Evolutionary conservation across 2,888 invertebrate genomes (phyloP), one percentile per base, ranked within the genome.

Genomic region (Pachymerium ferrugineum): DNA sequence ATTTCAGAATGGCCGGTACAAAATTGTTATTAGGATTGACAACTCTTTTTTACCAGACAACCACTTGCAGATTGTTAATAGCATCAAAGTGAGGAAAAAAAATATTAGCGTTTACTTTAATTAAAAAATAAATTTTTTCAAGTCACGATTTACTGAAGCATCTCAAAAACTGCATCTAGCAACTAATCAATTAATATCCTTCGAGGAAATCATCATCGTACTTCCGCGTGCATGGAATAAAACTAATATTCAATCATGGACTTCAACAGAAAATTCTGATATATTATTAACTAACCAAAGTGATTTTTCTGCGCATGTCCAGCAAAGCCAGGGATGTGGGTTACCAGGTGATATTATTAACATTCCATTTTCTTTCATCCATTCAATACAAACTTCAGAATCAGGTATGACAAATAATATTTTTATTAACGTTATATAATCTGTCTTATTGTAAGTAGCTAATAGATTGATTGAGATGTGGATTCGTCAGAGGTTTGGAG

Each of bases 221-320:
- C 25, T 62, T 2, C 62, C 62, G 25, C 28, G 22, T 28, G 14
- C 22, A 28, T 62, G 25, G 28, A 22, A 28, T 25, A 62, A 25
- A 28, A 25, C 62, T 10, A 25, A 12, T 3, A n/a, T n/a, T 25
- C 62, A 62, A 62, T 62, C 28, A 62, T 62, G 62, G 62, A 62
- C 22, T 62, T 62, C 62, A 62, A 28, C 28, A 1, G 62, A 62
- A 62, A 62, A 62, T 28, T 62, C 62, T 62, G 62, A 62, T 25
- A 14, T 14, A 10, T n/a, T 62, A 1, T 10, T 62, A 14, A 28
- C 12, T 14, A 22, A 62, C 12, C 22, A 62, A 25, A 12, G 25
- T 25, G 28, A 25, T 10, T 28, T 28, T 25, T 62, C 4, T 22
- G 25, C 62, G 1, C 14, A n/a, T 28, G 28, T 28, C 10, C 62